Conservation (phyloP, 2,888 invertebrate genomes). For the Ochropleura plecta region DNA sequence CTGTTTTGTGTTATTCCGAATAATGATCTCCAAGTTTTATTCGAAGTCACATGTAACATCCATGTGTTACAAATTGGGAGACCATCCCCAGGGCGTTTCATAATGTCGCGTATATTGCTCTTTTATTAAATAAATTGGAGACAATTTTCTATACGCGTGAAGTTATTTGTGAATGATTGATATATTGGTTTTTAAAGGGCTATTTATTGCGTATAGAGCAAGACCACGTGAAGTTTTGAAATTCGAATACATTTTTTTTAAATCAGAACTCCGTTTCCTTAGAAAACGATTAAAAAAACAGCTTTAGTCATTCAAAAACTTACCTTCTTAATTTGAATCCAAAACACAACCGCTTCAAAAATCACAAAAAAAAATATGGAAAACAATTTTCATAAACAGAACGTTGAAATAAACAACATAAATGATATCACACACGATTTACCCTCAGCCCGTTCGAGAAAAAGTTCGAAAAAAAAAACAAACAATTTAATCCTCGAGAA, state of each 20-base stretch:
- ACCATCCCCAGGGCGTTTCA: conserved; percentile 16
- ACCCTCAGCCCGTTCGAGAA: conserved; percentile 23
- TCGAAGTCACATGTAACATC: conserved; percentile 23
- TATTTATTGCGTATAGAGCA: conserved; percentile 3
- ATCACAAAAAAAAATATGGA: conserved; percentile 44
- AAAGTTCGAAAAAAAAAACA: conserved; percentile 28
- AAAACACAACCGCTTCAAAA: conserved; percentile 18
- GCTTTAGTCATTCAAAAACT: conserved; percentile 19
- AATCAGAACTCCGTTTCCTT: background rate
- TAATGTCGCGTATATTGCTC: conserved; percentile 33
- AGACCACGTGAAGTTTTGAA: background rate
- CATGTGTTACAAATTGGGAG: conserved; percentile 34
- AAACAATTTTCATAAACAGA: conserved; percentile 39
- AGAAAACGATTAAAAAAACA: background rate
- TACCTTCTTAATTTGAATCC: conserved; percentile 49
- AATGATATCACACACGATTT: conserved; percentile 59
- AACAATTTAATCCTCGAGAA: conserved; percentile 31
- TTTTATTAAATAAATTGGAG: conserved; percentile 44
- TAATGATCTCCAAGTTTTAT: conserved; percentile 28
- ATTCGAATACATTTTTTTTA: background rate
- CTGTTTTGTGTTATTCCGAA: conserved; percentile 1
- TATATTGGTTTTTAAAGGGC: conserved; percentile 10
- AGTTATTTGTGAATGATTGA: conserved; percentile 32
- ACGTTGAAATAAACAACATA: conserved; percentile 53
- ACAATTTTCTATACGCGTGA: conserved; percentile 17